Percentiles rank a stretch among this genome's conserved stretches.
Evolutionary conservation across 2,113 vertebrate species (phyloP).

Genomic region (Bombycilla garrulus): DNA sequence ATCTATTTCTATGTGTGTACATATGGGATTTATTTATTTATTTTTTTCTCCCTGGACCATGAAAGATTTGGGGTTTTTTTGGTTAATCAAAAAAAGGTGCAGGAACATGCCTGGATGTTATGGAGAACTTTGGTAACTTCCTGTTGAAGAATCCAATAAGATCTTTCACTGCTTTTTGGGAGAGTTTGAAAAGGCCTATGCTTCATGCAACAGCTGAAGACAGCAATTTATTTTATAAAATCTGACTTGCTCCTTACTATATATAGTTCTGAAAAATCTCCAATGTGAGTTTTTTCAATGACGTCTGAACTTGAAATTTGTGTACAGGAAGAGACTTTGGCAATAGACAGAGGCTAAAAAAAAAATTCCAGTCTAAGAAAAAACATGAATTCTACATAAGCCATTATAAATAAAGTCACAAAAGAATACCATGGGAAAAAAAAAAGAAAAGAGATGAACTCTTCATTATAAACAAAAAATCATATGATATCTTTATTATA

Average conservation of each 20-base stretch:
- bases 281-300: not conserved
- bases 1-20: not conserved
- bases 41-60: not conserved
- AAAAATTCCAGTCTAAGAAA: not conserved
- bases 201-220: not conserved
- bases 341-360: not conserved
- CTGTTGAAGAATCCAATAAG: not conserved
- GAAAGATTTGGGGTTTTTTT: not conserved
- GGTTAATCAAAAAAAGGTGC: not conserved
- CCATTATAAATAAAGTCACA: constrained; percentile 24
- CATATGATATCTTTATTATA: not conserved
- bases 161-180: not conserved
- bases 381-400: not conserved
- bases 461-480: constrained; percentile 20
- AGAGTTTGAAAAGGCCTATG: not conserved
- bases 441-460: not conserved
- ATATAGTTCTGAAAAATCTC: not conserved
- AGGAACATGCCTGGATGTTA: not conserved
- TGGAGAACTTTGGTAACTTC: not conserved
- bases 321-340: not conserved
- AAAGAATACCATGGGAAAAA: constrained; percentile 32
- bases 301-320: not conserved
- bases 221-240: not conserved
- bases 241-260: not conserved
- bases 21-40: not conserved